These are phyloP conservation scores for Ostrea edulis DNA, from an alignment of 1,140 invertebrate genomes.

Conservation along the genomic window DNA sequence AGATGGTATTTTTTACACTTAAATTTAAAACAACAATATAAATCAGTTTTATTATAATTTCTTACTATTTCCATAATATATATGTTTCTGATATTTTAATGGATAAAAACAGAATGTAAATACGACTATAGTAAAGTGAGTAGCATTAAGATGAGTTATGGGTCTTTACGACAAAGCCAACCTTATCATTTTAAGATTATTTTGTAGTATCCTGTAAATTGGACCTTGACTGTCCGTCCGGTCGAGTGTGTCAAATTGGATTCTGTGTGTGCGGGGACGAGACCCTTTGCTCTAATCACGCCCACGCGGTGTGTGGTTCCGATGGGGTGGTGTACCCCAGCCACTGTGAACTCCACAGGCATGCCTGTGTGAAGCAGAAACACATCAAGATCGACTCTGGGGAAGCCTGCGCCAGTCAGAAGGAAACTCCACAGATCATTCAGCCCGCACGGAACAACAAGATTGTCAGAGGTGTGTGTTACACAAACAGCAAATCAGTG, in stretches of 20 bases:
- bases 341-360: slow-evolving; percentile 88
- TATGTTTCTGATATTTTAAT: no score
- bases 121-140: no score
- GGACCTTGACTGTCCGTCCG: slow-evolving; percentile 82
- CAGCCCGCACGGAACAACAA: background rate
- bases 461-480: slow-evolving; percentile 12
- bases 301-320: slow-evolving; percentile 86
- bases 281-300: slow-evolving; percentile 81
- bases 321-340: slow-evolving; percentile 87
- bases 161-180: no score
- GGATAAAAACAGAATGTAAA: no score
- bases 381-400: slow-evolving; percentile 82
- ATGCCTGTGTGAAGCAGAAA: slow-evolving; percentile 84
- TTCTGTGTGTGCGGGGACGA: slow-evolving; percentile 84
- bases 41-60: no score
- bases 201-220: slow-evolving; percentile 69
- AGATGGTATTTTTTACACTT: no score
- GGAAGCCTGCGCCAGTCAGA: slow-evolving; percentile 40
- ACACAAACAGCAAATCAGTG: background rate
- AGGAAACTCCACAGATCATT: background rate
- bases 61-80: no score
- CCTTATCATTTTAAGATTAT: background rate
- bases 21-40: no score
- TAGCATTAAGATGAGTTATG: no score
- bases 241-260: slow-evolving; percentile 84